phyloP scores from a whole-genome alignment of 2,113 vertebrate genomes.

The Heteronetta atricapilla region DNA sequence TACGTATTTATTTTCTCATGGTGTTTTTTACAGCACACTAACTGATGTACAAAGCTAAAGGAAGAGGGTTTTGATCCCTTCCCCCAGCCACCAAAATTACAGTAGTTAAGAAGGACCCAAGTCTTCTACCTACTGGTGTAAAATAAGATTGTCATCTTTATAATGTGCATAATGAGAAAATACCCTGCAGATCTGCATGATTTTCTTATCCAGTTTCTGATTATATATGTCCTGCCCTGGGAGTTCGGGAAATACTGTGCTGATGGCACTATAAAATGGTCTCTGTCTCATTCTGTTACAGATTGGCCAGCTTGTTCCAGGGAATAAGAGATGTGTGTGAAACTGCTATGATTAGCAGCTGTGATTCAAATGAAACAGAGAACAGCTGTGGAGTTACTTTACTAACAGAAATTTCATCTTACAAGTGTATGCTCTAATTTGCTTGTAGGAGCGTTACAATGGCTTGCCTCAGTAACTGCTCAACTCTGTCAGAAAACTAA shows the following conservation, averaged over 20 bases:
- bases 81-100: background rate
- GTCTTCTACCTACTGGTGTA: background rate
- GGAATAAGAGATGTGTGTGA: background rate
- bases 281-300: background rate
- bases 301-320: background rate
- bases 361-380: background rate
- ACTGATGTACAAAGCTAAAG: background rate
- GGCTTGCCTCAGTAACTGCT: background rate
- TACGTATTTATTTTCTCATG: background rate
- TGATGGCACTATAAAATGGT: background rate
- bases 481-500: background rate
- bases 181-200: background rate
- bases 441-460: background rate
- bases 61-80: background rate
- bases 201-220: background rate
- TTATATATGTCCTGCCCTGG: background rate
- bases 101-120: background rate
- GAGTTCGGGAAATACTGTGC: background rate
- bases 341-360: background rate
- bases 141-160: background rate
- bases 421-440: background rate
- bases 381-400: background rate
- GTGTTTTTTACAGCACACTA: background rate
- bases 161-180: accelerated
- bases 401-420: background rate